These are phyloP conservation scores for Macaria notata DNA, from an alignment of 2,888 invertebrate species.

Conservation along the genomic window DNA sequence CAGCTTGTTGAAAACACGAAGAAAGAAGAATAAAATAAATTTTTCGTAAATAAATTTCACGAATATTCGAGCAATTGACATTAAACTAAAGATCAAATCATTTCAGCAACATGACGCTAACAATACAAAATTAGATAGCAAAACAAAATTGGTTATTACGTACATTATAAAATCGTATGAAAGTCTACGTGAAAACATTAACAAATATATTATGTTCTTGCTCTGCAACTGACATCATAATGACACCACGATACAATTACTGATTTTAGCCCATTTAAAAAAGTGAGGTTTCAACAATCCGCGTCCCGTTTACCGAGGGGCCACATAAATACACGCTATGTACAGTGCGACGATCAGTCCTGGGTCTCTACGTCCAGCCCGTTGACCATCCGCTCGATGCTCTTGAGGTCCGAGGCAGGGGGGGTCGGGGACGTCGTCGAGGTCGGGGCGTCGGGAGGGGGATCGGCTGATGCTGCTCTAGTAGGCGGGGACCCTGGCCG, in stretches of 20 bases:
- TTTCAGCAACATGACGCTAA: no score
- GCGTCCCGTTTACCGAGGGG: constrained; percentile 37
- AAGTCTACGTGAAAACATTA: no score
- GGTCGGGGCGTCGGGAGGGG: constrained; percentile 80
- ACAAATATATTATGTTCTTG: no score
- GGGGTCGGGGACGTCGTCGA: constrained; percentile 80
- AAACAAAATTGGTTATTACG: no score
- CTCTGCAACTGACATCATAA: no score
- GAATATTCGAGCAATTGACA: no score
- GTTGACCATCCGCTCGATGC: constrained; percentile 98
- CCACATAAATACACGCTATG: constrained; percentile 76
- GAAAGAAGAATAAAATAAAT: not conserved
- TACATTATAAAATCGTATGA: no score
- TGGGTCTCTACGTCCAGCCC: constrained; percentile 93
- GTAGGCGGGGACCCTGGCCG: constrained; percentile 65
- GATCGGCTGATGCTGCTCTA: constrained; percentile 78
- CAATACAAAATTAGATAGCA: no score
- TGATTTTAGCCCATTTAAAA: no score
- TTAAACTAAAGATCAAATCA: no score
- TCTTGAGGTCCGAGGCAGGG: constrained; percentile 93
- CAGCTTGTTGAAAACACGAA: constrained; percentile 16
- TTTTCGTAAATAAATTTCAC: no score
- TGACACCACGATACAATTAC: no score
- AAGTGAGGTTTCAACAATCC: constrained; percentile 13
- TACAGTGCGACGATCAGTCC: constrained; percentile 74